phyloP scores from a whole-genome alignment of 2,888 invertebrate species.

The Fragum whitleyi region DNA sequence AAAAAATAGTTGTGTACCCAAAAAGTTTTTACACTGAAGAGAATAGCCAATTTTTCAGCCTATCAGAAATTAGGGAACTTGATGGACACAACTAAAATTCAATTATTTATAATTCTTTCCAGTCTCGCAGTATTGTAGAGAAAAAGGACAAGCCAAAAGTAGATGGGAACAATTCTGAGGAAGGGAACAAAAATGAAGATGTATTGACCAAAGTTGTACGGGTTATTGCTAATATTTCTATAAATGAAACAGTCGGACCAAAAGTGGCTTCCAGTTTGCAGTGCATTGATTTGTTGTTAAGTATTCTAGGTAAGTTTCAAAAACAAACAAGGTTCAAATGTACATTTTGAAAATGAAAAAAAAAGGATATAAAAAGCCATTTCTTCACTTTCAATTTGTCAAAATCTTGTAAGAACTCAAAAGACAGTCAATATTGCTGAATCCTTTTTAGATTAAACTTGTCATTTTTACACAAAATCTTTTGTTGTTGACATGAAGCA shows the following conservation, averaged over 20 bases:
- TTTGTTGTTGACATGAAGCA: too few relatives aligned
- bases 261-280: constrained; percentile 86
- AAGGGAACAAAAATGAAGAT: constrained; percentile 85
- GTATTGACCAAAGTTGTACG: constrained; percentile 88
- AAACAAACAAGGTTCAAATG: too few relatives aligned
- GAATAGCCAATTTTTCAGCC: too few relatives aligned
- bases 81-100: too few relatives aligned
- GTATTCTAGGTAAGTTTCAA: constrained; percentile 81
- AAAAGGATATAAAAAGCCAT: background rate
- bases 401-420: too few relatives aligned
- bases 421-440: too few relatives aligned
- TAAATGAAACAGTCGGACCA: constrained; percentile 91
- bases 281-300: constrained; percentile 83
- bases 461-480: too few relatives aligned
- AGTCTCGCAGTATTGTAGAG: constrained; percentile 40
- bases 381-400: too few relatives aligned
- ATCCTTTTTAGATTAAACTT: background rate
- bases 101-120: too few relatives aligned
- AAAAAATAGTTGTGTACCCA: too few relatives aligned
- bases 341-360: background rate
- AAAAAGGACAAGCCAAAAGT: constrained; percentile 50
- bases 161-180: constrained; percentile 43
- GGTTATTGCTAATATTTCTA: constrained; percentile 94
- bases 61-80: too few relatives aligned
- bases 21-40: too few relatives aligned